Evolutionary conservation across 2,888 invertebrate species (phyloP).

Genomic region (Dryobota labecula): DNA sequence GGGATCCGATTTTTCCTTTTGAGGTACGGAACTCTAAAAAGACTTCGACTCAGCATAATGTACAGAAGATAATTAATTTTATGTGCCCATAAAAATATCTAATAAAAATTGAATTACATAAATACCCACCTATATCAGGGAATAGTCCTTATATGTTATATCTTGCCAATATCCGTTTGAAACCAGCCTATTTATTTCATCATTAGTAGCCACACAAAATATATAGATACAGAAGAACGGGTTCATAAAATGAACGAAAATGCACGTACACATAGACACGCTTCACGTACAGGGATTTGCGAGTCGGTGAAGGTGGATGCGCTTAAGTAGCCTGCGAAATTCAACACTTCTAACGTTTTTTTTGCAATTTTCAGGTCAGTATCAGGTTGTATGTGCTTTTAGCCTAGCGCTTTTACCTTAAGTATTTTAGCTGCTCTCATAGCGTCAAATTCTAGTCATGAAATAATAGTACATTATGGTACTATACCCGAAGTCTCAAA

Average conservation of each 20-base stretch:
- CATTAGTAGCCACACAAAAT: conserved; percentile 23
- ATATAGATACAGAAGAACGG: not conserved
- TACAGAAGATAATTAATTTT: not conserved
- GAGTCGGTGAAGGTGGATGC: too few species aligned
- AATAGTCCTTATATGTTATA: conserved; percentile 17
- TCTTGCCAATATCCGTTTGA: conserved; percentile 41
- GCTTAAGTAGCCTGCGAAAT: too few species aligned
- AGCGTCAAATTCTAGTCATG: too few species aligned
- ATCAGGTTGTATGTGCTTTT: too few species aligned
- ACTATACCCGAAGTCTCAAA: too few species aligned
- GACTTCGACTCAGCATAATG: not conserved
- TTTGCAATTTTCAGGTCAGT: too few species aligned
- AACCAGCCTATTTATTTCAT: conserved; percentile 21
- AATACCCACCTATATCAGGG: not conserved
- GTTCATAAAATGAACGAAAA: not conserved
- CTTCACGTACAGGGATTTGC: not conserved
- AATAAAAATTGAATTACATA: not conserved
- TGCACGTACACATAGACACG: not conserved
- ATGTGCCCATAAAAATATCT: not conserved
- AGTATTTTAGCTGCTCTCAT: too few species aligned
- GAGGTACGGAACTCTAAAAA: too few species aligned
- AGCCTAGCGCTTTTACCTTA: too few species aligned
- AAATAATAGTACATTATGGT: too few species aligned
- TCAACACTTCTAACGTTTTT: too few species aligned
- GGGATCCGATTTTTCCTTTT: too few species aligned